Percentiles rank a stretch among this genome's conserved stretches.
Evolutionary conservation across 2,888 invertebrate genomes (phyloP).

Genomic region (Cremastinae sp.): DNA sequence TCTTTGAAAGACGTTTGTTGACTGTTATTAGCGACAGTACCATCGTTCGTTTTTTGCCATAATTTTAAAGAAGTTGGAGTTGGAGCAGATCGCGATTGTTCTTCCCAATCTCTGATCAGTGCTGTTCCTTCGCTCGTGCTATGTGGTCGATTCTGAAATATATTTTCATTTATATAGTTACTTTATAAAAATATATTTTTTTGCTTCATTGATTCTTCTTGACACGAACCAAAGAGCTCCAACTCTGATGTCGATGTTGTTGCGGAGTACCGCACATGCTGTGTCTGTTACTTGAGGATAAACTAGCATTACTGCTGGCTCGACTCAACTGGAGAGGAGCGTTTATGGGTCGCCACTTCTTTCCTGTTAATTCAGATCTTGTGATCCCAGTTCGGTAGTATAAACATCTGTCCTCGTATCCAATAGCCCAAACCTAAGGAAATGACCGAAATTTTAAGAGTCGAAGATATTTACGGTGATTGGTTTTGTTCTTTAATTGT

Average conservation of each 20-base stretch:
- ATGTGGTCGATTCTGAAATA: constrained; percentile 80
- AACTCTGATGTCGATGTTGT: constrained; percentile 85
- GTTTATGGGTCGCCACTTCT: constrained; percentile 91
- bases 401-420: constrained; percentile 89
- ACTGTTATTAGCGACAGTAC: constrained; percentile 52
- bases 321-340: constrained; percentile 91
- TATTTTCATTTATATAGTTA: constrained; percentile 28
- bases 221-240: constrained; percentile 81
- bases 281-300: constrained; percentile 80
- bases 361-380: constrained; percentile 89
- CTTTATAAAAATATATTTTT: constrained; percentile 5
- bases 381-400: constrained; percentile 91
- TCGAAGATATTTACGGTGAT: neutral
- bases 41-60: constrained; percentile 74
- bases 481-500: constrained; percentile 12
- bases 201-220: neutral
- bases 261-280: constrained; percentile 78
- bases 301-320: constrained; percentile 90
- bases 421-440: constrained; percentile 88
- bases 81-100: constrained; percentile 88
- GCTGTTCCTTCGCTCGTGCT: constrained; percentile 83
- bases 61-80: constrained; percentile 84
- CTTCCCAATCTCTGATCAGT: constrained; percentile 85
- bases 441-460: neutral
- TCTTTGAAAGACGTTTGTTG: constrained; percentile 75